Evolutionary conservation across 2,888 invertebrate species (phyloP), one percentile per base, ranked within the genome.

Genomic region (Zygaena filipendulae): DNA sequence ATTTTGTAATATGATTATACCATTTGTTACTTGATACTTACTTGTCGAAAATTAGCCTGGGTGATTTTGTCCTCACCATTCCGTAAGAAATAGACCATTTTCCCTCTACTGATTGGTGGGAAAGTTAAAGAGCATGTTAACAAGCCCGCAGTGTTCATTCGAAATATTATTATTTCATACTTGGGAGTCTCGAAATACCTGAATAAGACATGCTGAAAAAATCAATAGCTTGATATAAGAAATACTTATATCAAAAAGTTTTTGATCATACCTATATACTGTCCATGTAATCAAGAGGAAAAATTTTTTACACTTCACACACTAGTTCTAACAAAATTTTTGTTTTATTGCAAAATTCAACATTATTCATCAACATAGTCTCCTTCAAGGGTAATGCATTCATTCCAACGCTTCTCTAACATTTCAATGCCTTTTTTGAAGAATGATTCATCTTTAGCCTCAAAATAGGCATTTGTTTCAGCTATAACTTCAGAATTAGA

Each of bases 31-130:
- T n/a, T n/a, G n/a, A n/a, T n/a, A n/a, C n/a, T n/a, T n/a, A 69
- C 75, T 59, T 59, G 35, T 3, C 63, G 59, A 39, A 62, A 61
- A 42, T 91, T 91, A 1, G 77, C 67, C 32, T 70, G 82, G 0
- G 86, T 86, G 5, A 95, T 70, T 27, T 75, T 77, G 3, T 82
- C 84, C 4, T 83, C 80, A 3, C 62, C 51, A 39, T 83, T 86
- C 44, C 91, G 87, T 14, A 92, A 80, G 55, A 95, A 95, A 58
- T 93, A 96, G 0, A 86, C 77, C 27, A 85, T 80, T 69, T 92
- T 92, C 7, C 83, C 77, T 47, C 84, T 85, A 13, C 82, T 71
- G 21, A 79, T 63, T 0, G 81, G 47, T 2, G 87, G 88, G 45
- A 89, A 91, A 4, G 70, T 69, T 6, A 79, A 74, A 1, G 84